Conservation (phyloP, 2,113 vertebrate species). For the Periophthalmodon schlosseri region DNA sequence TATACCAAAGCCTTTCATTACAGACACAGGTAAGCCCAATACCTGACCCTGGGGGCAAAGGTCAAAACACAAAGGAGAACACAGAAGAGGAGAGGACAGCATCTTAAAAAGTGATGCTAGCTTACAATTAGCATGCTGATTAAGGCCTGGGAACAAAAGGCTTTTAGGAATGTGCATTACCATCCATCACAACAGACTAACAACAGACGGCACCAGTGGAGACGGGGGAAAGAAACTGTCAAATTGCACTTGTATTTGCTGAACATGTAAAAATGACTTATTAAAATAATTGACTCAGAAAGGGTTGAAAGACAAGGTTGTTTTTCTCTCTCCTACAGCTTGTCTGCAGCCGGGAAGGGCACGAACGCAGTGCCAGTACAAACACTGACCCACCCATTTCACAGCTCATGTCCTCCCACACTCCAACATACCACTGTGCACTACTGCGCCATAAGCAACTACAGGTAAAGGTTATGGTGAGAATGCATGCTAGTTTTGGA, state of each 20-base stretch:
- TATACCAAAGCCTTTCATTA: slow-evolving; percentile 30
- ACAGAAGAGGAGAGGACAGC: neutral
- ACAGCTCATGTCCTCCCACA: slow-evolving; percentile 41
- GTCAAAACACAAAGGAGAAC: slow-evolving; percentile 10
- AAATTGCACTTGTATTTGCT: neutral
- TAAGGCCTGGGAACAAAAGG: slow-evolving; percentile 69
- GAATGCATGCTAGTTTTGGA: slow-evolving; percentile 11
- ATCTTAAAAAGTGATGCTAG: slow-evolving; percentile 56
- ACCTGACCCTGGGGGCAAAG: slow-evolving; percentile 60
- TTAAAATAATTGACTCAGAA: neutral
- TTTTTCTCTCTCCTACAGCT: slow-evolving; percentile 11
- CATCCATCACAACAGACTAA: slow-evolving; percentile 60
- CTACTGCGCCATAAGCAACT: neutral
- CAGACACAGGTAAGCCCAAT: slow-evolving; percentile 17
- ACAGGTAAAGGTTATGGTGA: slow-evolving; percentile 8
- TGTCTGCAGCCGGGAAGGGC: slow-evolving; percentile 34
- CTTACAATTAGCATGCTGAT: slow-evolving; percentile 73
- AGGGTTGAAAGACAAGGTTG: slow-evolving; percentile 1
- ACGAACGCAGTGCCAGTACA: slow-evolving; percentile 43
- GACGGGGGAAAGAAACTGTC: slow-evolving; percentile 14
- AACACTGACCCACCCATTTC: slow-evolving; percentile 57
- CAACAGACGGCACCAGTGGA: slow-evolving; percentile 38
- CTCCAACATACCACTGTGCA: slow-evolving; percentile 6
- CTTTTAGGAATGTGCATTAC: slow-evolving; percentile 56
- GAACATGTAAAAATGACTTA: neutral